phyloP scores from a whole-genome alignment of 2,113 vertebrate genomes.

The Zosterops japonicus region DNA sequence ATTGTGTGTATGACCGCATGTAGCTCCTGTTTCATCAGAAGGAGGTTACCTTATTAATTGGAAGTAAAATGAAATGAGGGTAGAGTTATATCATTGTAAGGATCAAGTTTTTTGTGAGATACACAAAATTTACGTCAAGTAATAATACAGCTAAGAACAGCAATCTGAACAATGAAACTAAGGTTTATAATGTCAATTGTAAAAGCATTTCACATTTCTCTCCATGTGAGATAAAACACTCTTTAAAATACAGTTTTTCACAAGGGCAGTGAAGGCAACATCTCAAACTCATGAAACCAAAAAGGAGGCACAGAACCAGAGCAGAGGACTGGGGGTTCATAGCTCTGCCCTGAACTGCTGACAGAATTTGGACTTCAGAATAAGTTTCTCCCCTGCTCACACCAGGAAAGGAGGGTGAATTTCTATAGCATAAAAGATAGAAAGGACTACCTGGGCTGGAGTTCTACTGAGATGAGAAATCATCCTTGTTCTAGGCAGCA shows the following conservation, averaged over 20 bases:
- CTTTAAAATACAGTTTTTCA: not conserved
- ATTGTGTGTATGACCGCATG: not conserved
- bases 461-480: not conserved
- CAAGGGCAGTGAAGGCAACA: fast-evolving
- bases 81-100: not conserved
- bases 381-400: not conserved
- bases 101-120: not conserved
- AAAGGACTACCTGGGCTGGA: not conserved
- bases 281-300: fast-evolving
- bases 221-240: not conserved
- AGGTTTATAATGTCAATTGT: not conserved
- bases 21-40: not conserved
- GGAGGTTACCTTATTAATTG: not conserved
- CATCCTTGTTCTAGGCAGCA: not conserved
- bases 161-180: not conserved
- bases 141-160: not conserved
- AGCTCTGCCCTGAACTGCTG: not conserved
- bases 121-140: not conserved
- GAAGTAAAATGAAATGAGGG: not conserved
- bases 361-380: not conserved
- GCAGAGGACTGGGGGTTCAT: fast-evolving
- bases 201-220: not conserved
- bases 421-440: not conserved
- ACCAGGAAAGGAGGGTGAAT: not conserved
- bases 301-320: not conserved